Percentiles rank a stretch among this genome's conserved stretches.
Evolutionary conservation across 2,797 vertebrate genomes (phyloP).

Genomic region (Clarias platycephalus): DNA sequence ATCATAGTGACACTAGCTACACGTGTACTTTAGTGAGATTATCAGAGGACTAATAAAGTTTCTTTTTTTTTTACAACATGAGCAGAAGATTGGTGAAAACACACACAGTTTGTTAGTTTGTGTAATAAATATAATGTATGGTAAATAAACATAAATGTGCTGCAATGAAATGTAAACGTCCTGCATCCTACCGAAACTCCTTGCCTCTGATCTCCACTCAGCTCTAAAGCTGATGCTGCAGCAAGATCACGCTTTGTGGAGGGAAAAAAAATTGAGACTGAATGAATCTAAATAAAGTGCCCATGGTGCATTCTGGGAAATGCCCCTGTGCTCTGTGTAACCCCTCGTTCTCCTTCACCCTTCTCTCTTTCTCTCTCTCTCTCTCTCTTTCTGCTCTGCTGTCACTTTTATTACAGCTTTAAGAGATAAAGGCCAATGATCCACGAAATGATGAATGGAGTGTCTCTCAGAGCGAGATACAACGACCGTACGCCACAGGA

Average conservation of each 20-base stretch:
- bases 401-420: constrained; percentile 84
- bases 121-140: background rate
- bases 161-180: background rate
- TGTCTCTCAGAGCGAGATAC: constrained; percentile 77
- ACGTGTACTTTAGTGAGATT: no score
- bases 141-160: no score
- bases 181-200: background rate
- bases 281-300: constrained; percentile 43
- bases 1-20: no score
- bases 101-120: background rate
- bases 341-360: constrained; percentile 30
- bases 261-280: constrained; percentile 11
- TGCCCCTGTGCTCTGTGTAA: constrained; percentile 52
- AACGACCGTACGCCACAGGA: constrained; percentile 76
- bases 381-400: constrained; percentile 66
- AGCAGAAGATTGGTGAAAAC: no score
- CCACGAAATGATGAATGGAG: constrained; percentile 84
- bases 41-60: no score
- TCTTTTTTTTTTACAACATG: no score
- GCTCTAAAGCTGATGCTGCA: background rate
- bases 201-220: background rate
- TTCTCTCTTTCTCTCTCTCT: constrained; percentile 47
- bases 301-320: constrained; percentile 51
- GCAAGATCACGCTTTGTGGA: background rate
- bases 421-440: constrained; percentile 82